These are phyloP conservation scores for Drosophila prosaltans DNA, from an alignment of 1,140 invertebrate species.

Conservation along the genomic window DNA sequence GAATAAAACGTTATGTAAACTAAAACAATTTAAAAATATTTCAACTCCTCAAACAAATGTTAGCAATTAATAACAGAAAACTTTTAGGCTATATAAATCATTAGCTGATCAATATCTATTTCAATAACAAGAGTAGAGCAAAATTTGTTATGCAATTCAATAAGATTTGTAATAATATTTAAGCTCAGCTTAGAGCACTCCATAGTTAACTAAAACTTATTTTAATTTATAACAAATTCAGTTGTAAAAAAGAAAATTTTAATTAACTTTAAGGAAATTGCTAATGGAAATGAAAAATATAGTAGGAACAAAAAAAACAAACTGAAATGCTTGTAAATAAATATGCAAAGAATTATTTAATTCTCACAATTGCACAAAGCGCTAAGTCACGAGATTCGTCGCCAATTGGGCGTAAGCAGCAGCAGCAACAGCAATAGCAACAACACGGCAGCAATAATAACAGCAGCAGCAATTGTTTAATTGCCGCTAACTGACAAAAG, in stretches of 20 bases:
- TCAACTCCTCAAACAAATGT: too few species aligned
- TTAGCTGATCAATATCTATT: too few species aligned
- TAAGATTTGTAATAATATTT: too few species aligned
- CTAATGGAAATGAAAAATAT: slow-evolving; percentile 19
- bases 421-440: slow-evolving; percentile 29
- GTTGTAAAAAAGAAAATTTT: slow-evolving; percentile 39
- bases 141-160: too few species aligned
- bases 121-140: too few species aligned
- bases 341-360: slow-evolving; percentile 81
- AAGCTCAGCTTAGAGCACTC: background rate
- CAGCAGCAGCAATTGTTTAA: slow-evolving; percentile 71
- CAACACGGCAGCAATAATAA: slow-evolving; percentile 29
- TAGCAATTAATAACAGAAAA: too few species aligned
- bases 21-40: too few species aligned
- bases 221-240: slow-evolving; percentile 36
- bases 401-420: slow-evolving; percentile 69
- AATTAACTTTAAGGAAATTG: slow-evolving; percentile 71
- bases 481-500: slow-evolving; percentile 71
- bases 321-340: slow-evolving; percentile 64
- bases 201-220: slow-evolving; percentile 9
- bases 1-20: too few species aligned
- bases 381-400: slow-evolving; percentile 71
- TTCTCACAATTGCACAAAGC: slow-evolving; percentile 73
- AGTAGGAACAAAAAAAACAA: slow-evolving; percentile 29
- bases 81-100: too few species aligned